Base-by-base conservation (phyloP, 2,888 invertebrate species). In the Tromatobia lineatoria region DNA sequence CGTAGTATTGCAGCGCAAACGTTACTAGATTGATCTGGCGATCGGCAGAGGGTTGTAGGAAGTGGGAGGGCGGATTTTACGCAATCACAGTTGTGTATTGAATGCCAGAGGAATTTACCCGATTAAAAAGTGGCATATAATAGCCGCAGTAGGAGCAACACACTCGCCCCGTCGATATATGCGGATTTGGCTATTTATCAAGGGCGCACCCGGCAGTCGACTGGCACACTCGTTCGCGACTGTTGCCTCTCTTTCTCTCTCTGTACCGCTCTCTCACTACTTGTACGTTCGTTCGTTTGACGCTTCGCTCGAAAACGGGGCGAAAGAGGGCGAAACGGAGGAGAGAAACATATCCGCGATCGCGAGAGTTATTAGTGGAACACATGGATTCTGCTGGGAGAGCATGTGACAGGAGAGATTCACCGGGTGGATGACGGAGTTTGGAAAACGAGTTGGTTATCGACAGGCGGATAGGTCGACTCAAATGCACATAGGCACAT, bases 281-380 rank as follows among this genome's bases (percentile, higher is more conserved):
- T 42, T 45, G 73, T 59, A 25, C 75, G 52, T 66, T 54, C 47
- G 66, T 66, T 66, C 75, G 64, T 67, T 66, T 52, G 38, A 54
- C 25, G 67, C 25, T 57, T 57, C 13, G 18, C 11, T 38, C 23
- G 25, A 64, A 38, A 42, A 38, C 10, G 20, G 64, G 11, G 11
- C n/a, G 38, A 59, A 34, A 61, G 50, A n/a, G 54, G 23, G 18
- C 45, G 25, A n/a, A 42, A 20, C 45, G 59, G n/a, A n/a, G 11
- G 71, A n/a, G 34, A 25, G 57, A 45, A 59, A 59, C 57, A 42
- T 77, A 69, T 69, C 23, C 78, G 52, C 61, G 64, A 52, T 67
- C 78, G 71, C 45, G 38, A 70, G 71, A 78, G 78, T 78, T 78
- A 78, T 78, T 70, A 78, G 66, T 50, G 78, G 42, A 78, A 78